These are phyloP conservation scores for Homalodisca vitripennis DNA, from an alignment of 1,140 invertebrate species.

Conservation along the genomic window DNA sequence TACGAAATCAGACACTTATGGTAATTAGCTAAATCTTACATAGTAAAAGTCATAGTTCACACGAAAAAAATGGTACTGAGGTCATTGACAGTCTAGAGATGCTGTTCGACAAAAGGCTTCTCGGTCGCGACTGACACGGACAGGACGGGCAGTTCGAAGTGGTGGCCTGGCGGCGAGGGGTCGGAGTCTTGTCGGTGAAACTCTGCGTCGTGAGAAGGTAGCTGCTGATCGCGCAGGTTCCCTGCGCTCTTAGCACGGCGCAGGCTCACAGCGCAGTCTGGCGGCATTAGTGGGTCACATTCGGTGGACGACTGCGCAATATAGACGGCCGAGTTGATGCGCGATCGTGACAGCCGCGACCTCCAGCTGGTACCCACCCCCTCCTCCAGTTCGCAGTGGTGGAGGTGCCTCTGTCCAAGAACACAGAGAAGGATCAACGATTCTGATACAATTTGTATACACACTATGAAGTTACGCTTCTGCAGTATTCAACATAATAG, in stretches of 20 bases:
- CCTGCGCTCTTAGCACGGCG: constrained; percentile 37
- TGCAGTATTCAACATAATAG: too few relatives aligned
- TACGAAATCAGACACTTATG: too few relatives aligned
- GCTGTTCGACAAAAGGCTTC: constrained; percentile 28
- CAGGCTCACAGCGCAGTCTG: constrained; percentile 17
- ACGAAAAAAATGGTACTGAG: too few relatives aligned
- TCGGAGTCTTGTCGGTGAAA: constrained; percentile 24
- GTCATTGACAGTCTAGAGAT: constrained; percentile 29
- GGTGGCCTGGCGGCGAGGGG: constrained; percentile 1
- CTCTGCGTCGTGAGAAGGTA: background rate
- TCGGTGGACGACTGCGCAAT: constrained; percentile 37
- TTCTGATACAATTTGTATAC: background rate
- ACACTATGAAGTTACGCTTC: too few relatives aligned
- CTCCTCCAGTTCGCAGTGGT: constrained; percentile 36
- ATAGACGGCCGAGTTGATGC: constrained; percentile 44
- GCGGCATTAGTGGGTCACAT: constrained; percentile 18
- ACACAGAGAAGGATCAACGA: background rate
- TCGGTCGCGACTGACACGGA: constrained; percentile 39
- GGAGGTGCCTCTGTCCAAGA: constrained; percentile 32
- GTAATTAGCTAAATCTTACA: too few relatives aligned
- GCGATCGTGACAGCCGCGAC: constrained; percentile 33
- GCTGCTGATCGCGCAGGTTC: constrained; percentile 17
- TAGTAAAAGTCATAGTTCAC: too few relatives aligned
- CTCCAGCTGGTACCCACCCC: constrained; percentile 31
- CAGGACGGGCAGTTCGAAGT: constrained; percentile 37